Base-by-base conservation (phyloP, 2,113 vertebrate genomes). In the Tor tambroides region DNA sequence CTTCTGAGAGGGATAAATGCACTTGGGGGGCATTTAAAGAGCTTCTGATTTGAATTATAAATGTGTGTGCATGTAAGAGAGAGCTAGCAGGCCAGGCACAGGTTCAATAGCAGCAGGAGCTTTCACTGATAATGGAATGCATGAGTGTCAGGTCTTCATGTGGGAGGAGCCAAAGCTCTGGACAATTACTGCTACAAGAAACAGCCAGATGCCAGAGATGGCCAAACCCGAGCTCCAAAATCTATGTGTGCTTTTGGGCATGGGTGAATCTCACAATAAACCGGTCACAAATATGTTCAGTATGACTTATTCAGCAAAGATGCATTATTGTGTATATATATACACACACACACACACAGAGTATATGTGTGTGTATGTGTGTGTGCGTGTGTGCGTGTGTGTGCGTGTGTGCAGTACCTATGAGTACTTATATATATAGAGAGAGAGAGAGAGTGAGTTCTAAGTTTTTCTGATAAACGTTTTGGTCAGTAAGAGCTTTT, bases 71-170 rank as follows among this genome's bases (percentile, higher is more conserved):
- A 14, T 54, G 8, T 85, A 30, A 81, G 81, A 38, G 72, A 72
- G 85, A 61, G 75, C 41, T 67, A 49, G 56, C 65, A 54, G 79
- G 76, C 67, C 56, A 38, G 69, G 30, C 32, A 59, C 83, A 11
- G 83, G 83, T 84, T 88, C 78, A 83, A 67, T 63, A 75, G 65
- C 65, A 85, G 59, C 77, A 82, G 87, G 61, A 88, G 65, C 78
- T 77, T 87, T 88, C 43, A 83, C 78, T 87, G 79, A 88, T 87
- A 85, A 87, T 83, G 86, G 86, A 86, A 89, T 86, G 59, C 79
- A 74, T 80, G 54, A 26, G 54, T 89, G 87, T 87, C 41, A 63
- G 86, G 85, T 63, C 82, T 88, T 72, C 85, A 86, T 83, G 72
- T 84, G 83, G 86, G 85, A 83, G 75, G 80, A 89, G 54, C 87